Evolutionary conservation across 2,113 vertebrate species (phyloP).

Genomic region (Orthonyx spaldingii): DNA sequence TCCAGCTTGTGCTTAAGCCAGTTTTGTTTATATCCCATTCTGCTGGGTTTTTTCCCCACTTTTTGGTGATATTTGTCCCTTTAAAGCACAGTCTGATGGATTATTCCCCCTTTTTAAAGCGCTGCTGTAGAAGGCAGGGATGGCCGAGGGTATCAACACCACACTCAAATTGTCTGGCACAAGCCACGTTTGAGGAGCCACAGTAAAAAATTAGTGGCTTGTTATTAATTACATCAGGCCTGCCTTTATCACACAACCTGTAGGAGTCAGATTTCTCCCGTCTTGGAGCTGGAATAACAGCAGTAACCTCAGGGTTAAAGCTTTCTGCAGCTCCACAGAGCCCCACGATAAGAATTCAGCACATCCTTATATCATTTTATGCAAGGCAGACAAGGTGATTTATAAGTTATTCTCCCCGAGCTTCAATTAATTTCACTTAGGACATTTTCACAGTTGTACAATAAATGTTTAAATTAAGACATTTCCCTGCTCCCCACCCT

Average conservation of each 20-base stretch:
- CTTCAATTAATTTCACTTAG: slow-evolving; percentile 68
- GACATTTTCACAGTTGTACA: slow-evolving; percentile 64
- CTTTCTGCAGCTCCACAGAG: not conserved
- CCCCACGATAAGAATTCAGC: not conserved
- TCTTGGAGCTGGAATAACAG: not conserved
- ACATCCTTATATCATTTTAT: slow-evolving; percentile 40
- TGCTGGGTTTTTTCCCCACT: not conserved
- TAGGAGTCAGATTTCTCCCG: slow-evolving; percentile 9
- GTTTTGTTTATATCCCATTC: slow-evolving; percentile 11
- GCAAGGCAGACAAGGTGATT: slow-evolving; percentile 57
- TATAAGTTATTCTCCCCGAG: slow-evolving; percentile 62
- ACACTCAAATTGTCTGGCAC: not conserved
- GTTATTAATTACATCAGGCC: not conserved
- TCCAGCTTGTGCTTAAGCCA: slow-evolving; percentile 26
- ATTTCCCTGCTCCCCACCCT: slow-evolving; percentile 53
- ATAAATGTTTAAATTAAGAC: slow-evolving; percentile 70
- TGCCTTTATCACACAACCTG: not conserved
- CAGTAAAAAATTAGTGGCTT: not conserved
- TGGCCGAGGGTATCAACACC: not conserved
- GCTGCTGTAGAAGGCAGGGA: not conserved
- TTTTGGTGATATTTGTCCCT: not conserved
- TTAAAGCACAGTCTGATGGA: not conserved
- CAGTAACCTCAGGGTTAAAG: slow-evolving; percentile 36
- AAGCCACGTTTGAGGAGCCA: not conserved
- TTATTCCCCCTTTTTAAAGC: not conserved